Evolutionary conservation across 2,797 vertebrate genomes (phyloP).

Genomic region (Myripristis murdjan): DNA sequence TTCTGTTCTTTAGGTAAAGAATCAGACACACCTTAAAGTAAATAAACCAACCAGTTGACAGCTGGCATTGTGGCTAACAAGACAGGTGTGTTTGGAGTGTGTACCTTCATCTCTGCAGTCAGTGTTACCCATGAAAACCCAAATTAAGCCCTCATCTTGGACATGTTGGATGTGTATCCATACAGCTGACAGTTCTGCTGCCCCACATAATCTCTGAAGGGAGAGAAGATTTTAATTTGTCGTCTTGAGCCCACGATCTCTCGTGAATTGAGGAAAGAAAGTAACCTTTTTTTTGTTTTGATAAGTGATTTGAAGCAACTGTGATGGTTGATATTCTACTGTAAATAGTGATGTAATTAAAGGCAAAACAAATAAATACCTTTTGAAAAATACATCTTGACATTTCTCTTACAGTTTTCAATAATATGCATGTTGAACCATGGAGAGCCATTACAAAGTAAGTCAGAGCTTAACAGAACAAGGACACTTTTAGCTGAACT

Average conservation of each 20-base stretch:
- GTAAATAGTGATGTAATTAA: constrained; percentile 84
- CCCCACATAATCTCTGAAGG: constrained; percentile 17
- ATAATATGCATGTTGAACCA: neutral
- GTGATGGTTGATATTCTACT: constrained; percentile 63
- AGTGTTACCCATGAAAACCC: constrained; percentile 11
- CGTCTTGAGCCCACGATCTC: constrained; percentile 16
- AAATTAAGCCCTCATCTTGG: constrained; percentile 17
- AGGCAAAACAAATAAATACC: constrained; percentile 72
- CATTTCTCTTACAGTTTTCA: neutral
- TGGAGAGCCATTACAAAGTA: neutral
- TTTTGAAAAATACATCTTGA: constrained; percentile 60
- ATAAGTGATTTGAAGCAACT: constrained; percentile 45
- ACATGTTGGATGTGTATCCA: no score
- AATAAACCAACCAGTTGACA: constrained; percentile 10
- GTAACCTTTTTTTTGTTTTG: constrained; percentile 44
- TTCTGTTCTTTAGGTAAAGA: neutral
- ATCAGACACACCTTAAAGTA: neutral
- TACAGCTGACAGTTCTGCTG: constrained; percentile 15
- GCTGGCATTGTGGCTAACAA: constrained; percentile 10
- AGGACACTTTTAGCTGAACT: no score
- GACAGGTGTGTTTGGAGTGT: constrained; percentile 12
- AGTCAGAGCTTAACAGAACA: no score
- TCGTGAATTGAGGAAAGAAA: constrained; percentile 30
- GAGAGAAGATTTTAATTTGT: neutral
- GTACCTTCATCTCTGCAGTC: neutral